Base-by-base conservation (phyloP, 2,113 vertebrate genomes). In the Struthidea cinerea region DNA sequence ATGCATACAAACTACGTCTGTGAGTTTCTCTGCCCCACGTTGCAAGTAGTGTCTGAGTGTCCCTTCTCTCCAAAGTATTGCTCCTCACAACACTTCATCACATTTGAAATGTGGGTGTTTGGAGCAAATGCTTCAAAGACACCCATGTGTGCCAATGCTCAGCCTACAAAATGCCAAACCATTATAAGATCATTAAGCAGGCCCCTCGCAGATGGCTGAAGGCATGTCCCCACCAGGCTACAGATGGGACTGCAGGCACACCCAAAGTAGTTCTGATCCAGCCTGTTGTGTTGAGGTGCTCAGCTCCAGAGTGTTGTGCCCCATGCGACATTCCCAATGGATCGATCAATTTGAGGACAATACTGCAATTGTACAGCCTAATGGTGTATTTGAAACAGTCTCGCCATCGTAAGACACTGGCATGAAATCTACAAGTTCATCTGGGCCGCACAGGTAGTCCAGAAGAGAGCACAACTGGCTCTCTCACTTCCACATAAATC, bases 111-210 rank as follows among this genome's bases (percentile, higher is more conserved):
- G 92, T 84, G 87, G 76, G 55, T 84, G 85, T 94, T 74, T 49
- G 23, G 76, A 86, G 41, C 69, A 87, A 91, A 84, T 79, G 73
- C 11, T 94, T 91, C 68, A 64, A 90, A 90, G 80, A 75, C 52
- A 57, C 23, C 52, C 49, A 30, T 49, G 37, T 71, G 76, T 82
- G 87, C 73, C 89, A 95, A 22, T 77, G 60, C 20, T 75, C 84
- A 92, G 44, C 89, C 89, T 89, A 92, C 93, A 95, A 71, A 96
- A 96, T 95, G 65, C 53, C 77, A 89, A 93, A 68, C 9, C 10
- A 7, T 79, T 77, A 57, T 15, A 74, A 95, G 80, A 53, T 57
- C 52, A 75, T 81, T 87, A 64, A 84, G 61, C 24, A 93, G 35
- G 7, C 21, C 33, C 18, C 33, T 52, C 88, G 33, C 92, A 91